Evolutionary conservation across 1,140 invertebrate genomes (phyloP), one percentile per base, ranked within the genome.

Genomic region (Caenorhabditis tropicalis): DNA sequence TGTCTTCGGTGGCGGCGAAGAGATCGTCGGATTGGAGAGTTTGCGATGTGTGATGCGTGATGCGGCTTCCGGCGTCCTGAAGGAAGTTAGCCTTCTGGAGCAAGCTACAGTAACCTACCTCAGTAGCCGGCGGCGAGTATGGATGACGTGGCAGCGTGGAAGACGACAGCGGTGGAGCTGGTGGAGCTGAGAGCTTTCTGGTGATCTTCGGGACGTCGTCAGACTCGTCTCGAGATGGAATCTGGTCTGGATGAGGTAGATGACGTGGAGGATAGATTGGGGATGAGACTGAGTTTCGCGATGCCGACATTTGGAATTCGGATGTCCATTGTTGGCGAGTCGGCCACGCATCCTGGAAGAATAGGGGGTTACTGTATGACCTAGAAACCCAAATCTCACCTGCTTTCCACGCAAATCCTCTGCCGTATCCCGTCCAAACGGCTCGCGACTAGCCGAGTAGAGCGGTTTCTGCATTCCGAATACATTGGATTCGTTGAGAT

Each of bases 381-480:
- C 24, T 65, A 36, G 10, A 65, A 19, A 16, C 15, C 2, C 0
- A 36, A 16, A 19, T 65, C 58, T 74, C n/a, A 24, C 29, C 21
- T 46, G 65, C 24, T 74, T 74, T 9, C n/a, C 65, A 15, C 29
- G 65, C 36, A 74, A 74, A 74, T 74, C 65, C 19, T 74, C 65
- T 24, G 36, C 33, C 12, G 65, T 74, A 74, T 74, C 65, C 0
- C 65, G 1, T 74, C 65, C 65, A 46, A 74, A 74, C 65, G 65
- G 36, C 43, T 74, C 65, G 9, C 36, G 65, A 46, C 65, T 74
- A 12, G 65, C 65, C 0, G 33, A 33, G 9, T 43, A 74, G 36
- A 74, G 24, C 36, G 65, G 65, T 24, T 74, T 74, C 36, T 74
- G 65, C 0, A 74, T 74, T 74, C 65, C 65, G 12, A 74, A 74